Evolutionary conservation across 2,113 vertebrate genomes (phyloP).

Genomic region (Anarrhichthys ocellatus): DNA sequence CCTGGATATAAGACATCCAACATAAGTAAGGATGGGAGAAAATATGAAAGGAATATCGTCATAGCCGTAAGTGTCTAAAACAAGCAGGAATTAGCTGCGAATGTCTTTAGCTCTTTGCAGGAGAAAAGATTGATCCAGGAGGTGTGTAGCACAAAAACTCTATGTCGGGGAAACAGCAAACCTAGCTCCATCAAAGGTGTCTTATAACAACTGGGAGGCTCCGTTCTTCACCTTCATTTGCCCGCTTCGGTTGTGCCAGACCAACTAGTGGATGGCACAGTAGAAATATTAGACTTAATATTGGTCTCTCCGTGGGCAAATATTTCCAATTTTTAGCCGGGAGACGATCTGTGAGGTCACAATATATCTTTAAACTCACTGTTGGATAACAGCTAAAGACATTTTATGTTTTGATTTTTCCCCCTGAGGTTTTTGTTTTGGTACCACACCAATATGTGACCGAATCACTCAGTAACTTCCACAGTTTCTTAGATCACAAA

Average conservation of each 20-base stretch:
- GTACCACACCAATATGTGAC: too few species aligned
- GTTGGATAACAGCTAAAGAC: not conserved
- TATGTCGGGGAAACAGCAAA: not conserved
- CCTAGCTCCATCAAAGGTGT: not conserved
- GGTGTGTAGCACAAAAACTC: not conserved
- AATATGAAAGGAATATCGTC: not conserved
- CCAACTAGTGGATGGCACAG: not conserved
- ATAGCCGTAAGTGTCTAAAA: not conserved
- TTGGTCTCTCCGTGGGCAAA: not conserved
- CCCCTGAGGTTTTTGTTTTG: too few species aligned
- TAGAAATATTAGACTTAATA: not conserved
- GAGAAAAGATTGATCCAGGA: not conserved
- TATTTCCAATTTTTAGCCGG: not conserved
- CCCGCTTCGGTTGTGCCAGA: not conserved
- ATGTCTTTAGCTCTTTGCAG: not conserved
- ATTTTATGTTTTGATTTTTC: too few species aligned
- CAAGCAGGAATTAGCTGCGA: not conserved
- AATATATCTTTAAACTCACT: not conserved
- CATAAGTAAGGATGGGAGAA: not conserved
- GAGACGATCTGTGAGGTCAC: not conserved
- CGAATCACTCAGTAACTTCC: too few species aligned
- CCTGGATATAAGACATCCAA: constrained; percentile 76
- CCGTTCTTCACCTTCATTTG: not conserved
- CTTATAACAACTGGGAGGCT: not conserved
- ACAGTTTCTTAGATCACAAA: not conserved